Evolutionary conservation across 2,113 vertebrate species (phyloP), one percentile per base, ranked within the genome.

Genomic region (Coptodon rendalli): DNA sequence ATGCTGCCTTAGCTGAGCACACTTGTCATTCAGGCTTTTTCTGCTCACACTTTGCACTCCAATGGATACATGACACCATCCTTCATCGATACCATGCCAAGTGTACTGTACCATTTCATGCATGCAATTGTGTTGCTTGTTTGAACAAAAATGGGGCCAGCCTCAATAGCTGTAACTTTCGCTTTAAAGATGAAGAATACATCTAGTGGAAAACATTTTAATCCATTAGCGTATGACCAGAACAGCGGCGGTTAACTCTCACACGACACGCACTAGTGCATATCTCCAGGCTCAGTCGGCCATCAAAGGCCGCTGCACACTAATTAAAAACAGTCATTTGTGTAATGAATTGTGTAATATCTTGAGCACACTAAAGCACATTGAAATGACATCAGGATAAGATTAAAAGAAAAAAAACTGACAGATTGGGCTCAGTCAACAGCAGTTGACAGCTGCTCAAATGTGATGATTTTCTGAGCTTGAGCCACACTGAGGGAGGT

Each of bases 311-410:
- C 53, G 24, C 76, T 29, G 63, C 78, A 31, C 86, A 31, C 68
- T 92, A 86, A 91, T 93, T 85, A 88, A 92, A 87, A 90, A 61
- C 57, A 81, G 22, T 29, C 36, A 66, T 80, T 87, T 87, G 73
- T 83, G 80, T 54, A 78, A 83, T 86, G 82, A 61, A 82, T 82
- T 86, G 57, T 78, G 54, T 80, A 22, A 87, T 38, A 87, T 85
- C 81, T 81, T 29, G 24, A 59, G 82, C 59, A 14, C 78, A 34
- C 53, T 4, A 36, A 40, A 52, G 80, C 43, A 54, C 59, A 73
- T 9, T 10, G 68, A 53, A 52, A 73, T 57, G 43, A 40, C 81
- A 88, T 83, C 54, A 27, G 57, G 57, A 54, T 31, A 24, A n/a
- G 66, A 84, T 90, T 84, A 80, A 89, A 85, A 83, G 9, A 68